Evolutionary conservation across 1,140 invertebrate species (phyloP), one percentile per base, ranked within the genome.

Genomic region (Zophobas atratus): DNA sequence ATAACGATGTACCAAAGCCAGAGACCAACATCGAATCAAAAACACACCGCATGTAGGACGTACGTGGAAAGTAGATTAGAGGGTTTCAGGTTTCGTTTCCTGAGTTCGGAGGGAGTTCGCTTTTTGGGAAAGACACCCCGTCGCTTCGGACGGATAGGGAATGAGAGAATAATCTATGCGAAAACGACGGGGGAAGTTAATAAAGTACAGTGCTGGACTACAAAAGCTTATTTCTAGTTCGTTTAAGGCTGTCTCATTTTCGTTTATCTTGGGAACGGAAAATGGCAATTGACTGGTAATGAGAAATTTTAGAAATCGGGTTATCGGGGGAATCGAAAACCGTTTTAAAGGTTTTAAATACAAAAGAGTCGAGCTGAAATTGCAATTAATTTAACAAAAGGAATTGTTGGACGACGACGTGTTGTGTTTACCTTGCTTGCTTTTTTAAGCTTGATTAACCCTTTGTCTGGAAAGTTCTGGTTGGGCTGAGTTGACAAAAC

Each of bases 41-140:
- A 67, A 67, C 38, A 43, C 39, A 43, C 38, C 20, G 20, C 20
- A 20, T 20, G 20, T 20, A 20, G 60, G 8, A 67, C 20, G 39
- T 36, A 67, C 2, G 60, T 67, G 60, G 60, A 67, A 67, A 67
- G 39, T 43, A 67, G 60, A 67, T 67, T 60, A 67, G 60, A 67
- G 33, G n/a, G 60, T 2, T n/a, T 41, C 60, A 36, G 56, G 36
- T 67, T 67, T 67, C 60, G 33, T 67, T 32, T 43, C 60, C 20
- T 67, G 60, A 56, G 35, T 56, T 20, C 55, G 33, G 34, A 33
- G 56, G n/a, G 35, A 46, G 43, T 46, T 51, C 20, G 53, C 35
- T 55, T 55, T 55, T 34, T 55, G 6, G 38, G 39, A 33, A 39
- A 36, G 38, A 38, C 34, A 4, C 60, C 39, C 8, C 20, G 20